Evolutionary conservation across 2,888 invertebrate genomes (phyloP).

Genomic region (Drosophila parthenogenetica): DNA sequence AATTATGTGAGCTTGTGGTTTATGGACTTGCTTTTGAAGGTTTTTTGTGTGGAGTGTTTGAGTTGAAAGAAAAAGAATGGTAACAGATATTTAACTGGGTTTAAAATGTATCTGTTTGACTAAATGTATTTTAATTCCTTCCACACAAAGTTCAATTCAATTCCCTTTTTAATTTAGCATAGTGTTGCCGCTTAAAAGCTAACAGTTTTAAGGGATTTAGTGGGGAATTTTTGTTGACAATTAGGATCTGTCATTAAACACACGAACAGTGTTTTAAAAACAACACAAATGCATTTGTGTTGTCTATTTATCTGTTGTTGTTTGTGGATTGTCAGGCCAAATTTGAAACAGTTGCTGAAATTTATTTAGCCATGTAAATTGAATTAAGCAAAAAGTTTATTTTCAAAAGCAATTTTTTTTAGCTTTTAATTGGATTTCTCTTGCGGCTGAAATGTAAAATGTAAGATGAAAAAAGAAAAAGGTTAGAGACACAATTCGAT

Average conservation of each 20-base stretch:
- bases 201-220: slow-evolving; percentile 6
- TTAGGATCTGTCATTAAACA: slow-evolving; percentile 33
- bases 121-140: neutral
- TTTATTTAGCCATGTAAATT: slow-evolving; percentile 35
- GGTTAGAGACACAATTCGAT: slow-evolving; percentile 56
- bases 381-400: slow-evolving; percentile 40
- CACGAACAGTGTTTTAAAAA: slow-evolving; percentile 5
- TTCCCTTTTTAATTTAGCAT: too few species aligned
- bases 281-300: slow-evolving; percentile 27
- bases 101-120: neutral
- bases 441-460: slow-evolving; percentile 16
- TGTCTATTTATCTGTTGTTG: slow-evolving; percentile 13
- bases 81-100: neutral
- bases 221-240: slow-evolving; percentile 17
- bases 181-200: neutral
- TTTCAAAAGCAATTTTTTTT: slow-evolving; percentile 16
- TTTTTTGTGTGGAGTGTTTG: neutral
- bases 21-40: neutral
- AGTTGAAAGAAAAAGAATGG: neutral
- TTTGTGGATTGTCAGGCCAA: slow-evolving; percentile 15
- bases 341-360: slow-evolving; percentile 40
- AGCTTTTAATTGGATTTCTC: slow-evolving; percentile 51
- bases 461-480: neutral
- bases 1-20: slow-evolving; percentile 1
- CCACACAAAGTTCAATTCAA: too few species aligned